Evolutionary conservation across 2,797 vertebrate species (phyloP).

Genomic region (Crocodylus rhombifer): DNA sequence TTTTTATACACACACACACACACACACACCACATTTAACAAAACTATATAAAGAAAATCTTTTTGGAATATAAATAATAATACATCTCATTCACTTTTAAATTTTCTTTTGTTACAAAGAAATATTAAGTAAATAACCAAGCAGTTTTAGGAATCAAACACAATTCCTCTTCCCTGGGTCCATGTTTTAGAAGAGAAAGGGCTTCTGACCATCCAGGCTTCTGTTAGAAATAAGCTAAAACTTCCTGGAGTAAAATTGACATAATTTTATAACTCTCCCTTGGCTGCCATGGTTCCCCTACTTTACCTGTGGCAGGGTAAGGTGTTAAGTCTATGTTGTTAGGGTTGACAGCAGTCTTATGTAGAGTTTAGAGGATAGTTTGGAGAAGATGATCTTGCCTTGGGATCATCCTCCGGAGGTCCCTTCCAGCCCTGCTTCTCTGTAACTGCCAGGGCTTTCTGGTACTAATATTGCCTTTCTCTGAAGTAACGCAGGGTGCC

Average conservation of each 20-base stretch:
- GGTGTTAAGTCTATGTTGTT: too few relatives aligned
- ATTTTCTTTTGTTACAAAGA: background rate
- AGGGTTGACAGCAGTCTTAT: too few relatives aligned
- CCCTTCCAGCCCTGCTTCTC: too few relatives aligned
- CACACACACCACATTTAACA: background rate
- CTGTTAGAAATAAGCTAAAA: background rate
- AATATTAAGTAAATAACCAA: background rate
- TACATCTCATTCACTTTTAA: background rate
- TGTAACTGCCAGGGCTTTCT: background rate
- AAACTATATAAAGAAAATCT: background rate
- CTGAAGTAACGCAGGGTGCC: background rate
- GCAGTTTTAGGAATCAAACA: background rate
- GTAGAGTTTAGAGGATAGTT: too few relatives aligned
- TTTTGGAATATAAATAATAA: background rate
- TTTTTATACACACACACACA: too few relatives aligned
- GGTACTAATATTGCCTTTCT: rapidly evolving
- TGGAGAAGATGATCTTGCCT: too few relatives aligned
- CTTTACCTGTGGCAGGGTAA: rapidly evolving
- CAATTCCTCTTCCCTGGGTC: background rate
- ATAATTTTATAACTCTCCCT: background rate
- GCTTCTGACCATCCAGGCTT: background rate
- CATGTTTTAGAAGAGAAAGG: background rate
- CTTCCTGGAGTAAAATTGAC: background rate
- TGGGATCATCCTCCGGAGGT: too few relatives aligned
- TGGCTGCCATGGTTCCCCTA: background rate